phyloP scores from a whole-genome alignment of 64 coral and sea anemone genomes.

The Catalaphyllia jardinei region DNA sequence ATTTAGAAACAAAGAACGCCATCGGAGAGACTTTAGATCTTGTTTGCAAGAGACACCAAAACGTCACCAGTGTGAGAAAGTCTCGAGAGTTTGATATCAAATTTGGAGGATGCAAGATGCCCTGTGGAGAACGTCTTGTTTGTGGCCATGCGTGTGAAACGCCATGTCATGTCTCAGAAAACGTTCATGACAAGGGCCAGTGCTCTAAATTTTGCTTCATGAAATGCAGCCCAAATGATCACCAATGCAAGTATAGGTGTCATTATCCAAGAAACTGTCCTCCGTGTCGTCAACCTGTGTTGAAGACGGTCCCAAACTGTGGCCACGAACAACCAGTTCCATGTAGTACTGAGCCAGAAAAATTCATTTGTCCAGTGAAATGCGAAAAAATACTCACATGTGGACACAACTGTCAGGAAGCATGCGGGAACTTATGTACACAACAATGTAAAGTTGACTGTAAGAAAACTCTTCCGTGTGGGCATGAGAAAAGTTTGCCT shows the following conservation, averaged over 20 bases:
- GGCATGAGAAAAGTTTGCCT: constrained; percentile 3
- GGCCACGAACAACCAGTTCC: constrained; percentile 9
- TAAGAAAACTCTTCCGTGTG: constrained; percentile 44
- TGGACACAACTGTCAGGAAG: constrained; percentile 19
- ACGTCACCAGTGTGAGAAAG: background rate
- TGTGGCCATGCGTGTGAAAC: constrained; percentile 30
- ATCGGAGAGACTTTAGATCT: constrained; percentile 31
- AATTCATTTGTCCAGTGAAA: background rate
- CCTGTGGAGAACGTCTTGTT: background rate
- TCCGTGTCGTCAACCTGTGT: background rate
- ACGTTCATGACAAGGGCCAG: background rate
- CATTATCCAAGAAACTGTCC: background rate
- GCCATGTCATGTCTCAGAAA: background rate
- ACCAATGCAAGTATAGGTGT: background rate
- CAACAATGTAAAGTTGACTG: background rate
- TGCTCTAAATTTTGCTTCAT: background rate
- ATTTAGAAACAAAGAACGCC: constrained; percentile 28
- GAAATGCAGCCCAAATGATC: background rate
- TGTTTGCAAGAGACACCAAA: constrained; percentile 25
- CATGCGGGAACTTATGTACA: constrained; percentile 19
- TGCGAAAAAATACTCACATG: constrained; percentile 49
- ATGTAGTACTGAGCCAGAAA: background rate
- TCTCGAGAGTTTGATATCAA: background rate
- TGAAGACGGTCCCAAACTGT: background rate
- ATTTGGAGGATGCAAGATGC: background rate